These are phyloP conservation scores for Gasteruption jaculator DNA, from an alignment of 2,888 invertebrate species.

Conservation along the genomic window DNA sequence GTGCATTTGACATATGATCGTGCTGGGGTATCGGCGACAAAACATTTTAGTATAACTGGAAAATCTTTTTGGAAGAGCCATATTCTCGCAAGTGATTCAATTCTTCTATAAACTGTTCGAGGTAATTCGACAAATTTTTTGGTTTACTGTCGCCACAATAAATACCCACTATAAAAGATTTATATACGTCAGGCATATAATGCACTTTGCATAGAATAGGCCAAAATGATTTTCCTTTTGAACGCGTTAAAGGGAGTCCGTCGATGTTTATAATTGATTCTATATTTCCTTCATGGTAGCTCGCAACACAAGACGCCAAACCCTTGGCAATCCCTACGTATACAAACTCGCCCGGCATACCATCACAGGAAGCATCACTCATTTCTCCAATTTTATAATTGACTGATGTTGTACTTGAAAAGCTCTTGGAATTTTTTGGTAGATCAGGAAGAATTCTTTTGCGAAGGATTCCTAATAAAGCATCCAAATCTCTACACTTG, in stretches of 20 bases:
- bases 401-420: not conserved
- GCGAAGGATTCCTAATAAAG: no score
- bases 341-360: slow-evolving; percentile 1
- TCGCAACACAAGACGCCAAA: not conserved
- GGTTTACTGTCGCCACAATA: slow-evolving; percentile 10
- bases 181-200: slow-evolving; percentile 8
- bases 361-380: no score
- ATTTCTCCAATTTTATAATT: not conserved
- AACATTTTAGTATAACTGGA: slow-evolving; percentile 3
- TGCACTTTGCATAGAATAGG: slow-evolving; percentile 5
- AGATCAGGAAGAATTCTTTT: slow-evolving; percentile 3
- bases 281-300: slow-evolving; percentile 1
- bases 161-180: slow-evolving; percentile 12
- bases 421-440: slow-evolving; percentile 5
- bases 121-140: slow-evolving; percentile 4
- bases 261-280: slow-evolving; percentile 5
- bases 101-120: slow-evolving; percentile 9
- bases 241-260: not conserved
- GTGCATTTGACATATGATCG: slow-evolving; percentile 9
- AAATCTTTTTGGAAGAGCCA: slow-evolving; percentile 4
- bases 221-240: slow-evolving; percentile 1
- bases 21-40: slow-evolving; percentile 13
- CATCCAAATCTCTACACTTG: no score
- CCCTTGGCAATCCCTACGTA: slow-evolving; percentile 3
- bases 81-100: slow-evolving; percentile 5